Evolutionary conservation across 2,888 invertebrate species (phyloP), one percentile per base, ranked within the genome.

Genomic region (Choristoneura rosaceana): DNA sequence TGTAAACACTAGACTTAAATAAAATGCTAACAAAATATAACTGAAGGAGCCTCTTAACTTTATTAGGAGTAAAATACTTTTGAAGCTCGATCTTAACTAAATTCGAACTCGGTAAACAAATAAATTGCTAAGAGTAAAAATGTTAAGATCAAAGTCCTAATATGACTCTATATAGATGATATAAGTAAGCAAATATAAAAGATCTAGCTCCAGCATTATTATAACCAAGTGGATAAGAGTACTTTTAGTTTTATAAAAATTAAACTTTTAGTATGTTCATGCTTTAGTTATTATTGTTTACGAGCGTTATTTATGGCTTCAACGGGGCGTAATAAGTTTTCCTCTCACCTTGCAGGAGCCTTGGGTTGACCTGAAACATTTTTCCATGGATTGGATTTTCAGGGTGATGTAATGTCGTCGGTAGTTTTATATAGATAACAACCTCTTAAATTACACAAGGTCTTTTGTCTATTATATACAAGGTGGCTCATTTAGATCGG

Each of bases 271-370:
- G 10, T 55, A 55, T 55, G 55, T 25, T 25, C 25, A 55, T 55
- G 55, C 55, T 55, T 55, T 55, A 55, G 55, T 12, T 55, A 55
- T 55, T 55, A 25, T 25, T 55, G 55, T 25, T 55, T 55, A 55
- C 55, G 55, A 55, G 55, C 55, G 25, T 55, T 55, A 55, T 55
- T 55, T 55, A 55, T 55, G 55, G 25, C 55, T 55, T 55, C 12
- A 55, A 55, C 55, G 55, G 50, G 25, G 12, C 55, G 55, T 55
- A 55, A 55, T 55, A 55, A 55, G 55, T 55, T 55, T 25, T 55
- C 25, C 55, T 55, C 25, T 55, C 25, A 55, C 55, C 55, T 55
- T 25, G 17, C 17, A 52, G 17, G 17, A 17, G 17, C 55, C 55
- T 55, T 25, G 17, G n/a, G 47, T 47, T 47, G n/a, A n/a, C 55